Evolutionary conservation across 2,888 invertebrate genomes (phyloP).

Genomic region (Crepidodera aurea): DNA sequence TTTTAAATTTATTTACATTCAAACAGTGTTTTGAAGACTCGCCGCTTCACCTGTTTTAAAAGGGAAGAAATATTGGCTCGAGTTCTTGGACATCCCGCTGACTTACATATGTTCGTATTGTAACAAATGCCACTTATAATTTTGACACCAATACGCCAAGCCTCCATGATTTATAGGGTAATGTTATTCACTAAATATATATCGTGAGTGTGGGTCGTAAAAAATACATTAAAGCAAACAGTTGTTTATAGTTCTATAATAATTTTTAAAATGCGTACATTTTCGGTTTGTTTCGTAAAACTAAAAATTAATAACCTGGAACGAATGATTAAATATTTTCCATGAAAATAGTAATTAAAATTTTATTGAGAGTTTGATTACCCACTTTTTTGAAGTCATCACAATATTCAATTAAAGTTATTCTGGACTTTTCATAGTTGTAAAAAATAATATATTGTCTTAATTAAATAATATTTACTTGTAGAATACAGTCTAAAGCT

Average conservation of each 20-base stretch:
- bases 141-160: slow-evolving; percentile 48
- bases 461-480: too few species aligned
- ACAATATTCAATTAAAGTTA: too few species aligned
- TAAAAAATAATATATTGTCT: too few species aligned
- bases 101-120: slow-evolving; percentile 50
- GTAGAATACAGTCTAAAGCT: too few species aligned
- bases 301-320: not conserved
- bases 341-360: not conserved
- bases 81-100: slow-evolving; percentile 46
- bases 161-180: slow-evolving; percentile 29
- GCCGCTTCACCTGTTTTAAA: slow-evolving; percentile 22
- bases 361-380: not conserved
- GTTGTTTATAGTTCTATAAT: not conserved
- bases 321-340: not conserved
- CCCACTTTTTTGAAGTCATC: not conserved
- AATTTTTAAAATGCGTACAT: not conserved
- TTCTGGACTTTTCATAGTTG: too few species aligned
- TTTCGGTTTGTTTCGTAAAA: not conserved
- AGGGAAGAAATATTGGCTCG: slow-evolving; percentile 44
- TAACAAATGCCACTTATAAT: slow-evolving; percentile 49
- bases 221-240: not conserved
- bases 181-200: not conserved
- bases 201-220: slow-evolving; percentile 6
- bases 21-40: not conserved
- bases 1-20: slow-evolving; percentile 6